These are phyloP conservation scores for Patella depressa DNA, from an alignment of 2,888 invertebrate species.

Conservation along the genomic window DNA sequence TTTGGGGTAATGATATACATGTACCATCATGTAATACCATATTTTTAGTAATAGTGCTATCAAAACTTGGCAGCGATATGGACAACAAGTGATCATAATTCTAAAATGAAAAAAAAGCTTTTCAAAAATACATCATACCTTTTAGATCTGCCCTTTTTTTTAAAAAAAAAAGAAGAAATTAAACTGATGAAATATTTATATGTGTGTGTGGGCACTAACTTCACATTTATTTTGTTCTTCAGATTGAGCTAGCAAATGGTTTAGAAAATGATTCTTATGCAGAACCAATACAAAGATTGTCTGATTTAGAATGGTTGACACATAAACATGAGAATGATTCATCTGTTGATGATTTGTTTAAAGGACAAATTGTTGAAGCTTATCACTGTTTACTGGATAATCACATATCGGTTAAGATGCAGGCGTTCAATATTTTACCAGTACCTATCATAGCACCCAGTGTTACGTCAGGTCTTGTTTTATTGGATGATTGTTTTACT, in stretches of 20 bases:
- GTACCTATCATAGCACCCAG: slow-evolving; percentile 61
- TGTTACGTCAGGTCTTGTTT: slow-evolving; percentile 56
- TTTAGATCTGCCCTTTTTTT: too few species aligned
- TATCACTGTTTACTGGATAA: slow-evolving; percentile 61
- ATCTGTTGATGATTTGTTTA: slow-evolving; percentile 64
- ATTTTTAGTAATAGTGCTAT: too few species aligned
- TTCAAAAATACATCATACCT: too few species aligned
- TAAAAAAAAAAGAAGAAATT: too few species aligned
- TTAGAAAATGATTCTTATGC: slow-evolving; percentile 63
- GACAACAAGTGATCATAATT: too few species aligned
- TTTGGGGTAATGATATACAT: too few species aligned
- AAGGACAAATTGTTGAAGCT: slow-evolving; percentile 67
- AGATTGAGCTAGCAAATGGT: slow-evolving; percentile 66
- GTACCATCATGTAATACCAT: too few species aligned
- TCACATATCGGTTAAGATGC: slow-evolving; percentile 63
- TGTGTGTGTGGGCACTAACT: too few species aligned
- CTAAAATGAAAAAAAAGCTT: too few species aligned
- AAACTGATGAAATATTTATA: too few species aligned
- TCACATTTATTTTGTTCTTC: slow-evolving; percentile 31
- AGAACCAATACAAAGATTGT: slow-evolving; percentile 67
- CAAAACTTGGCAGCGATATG: too few species aligned
- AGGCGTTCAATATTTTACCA: slow-evolving; percentile 67
- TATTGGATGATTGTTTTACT: slow-evolving; percentile 65
- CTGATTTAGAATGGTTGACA: slow-evolving; percentile 69
- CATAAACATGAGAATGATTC: slow-evolving; percentile 66